phyloP scores from a whole-genome alignment of 2,888 invertebrate genomes.

The Ophion slaviceki region DNA sequence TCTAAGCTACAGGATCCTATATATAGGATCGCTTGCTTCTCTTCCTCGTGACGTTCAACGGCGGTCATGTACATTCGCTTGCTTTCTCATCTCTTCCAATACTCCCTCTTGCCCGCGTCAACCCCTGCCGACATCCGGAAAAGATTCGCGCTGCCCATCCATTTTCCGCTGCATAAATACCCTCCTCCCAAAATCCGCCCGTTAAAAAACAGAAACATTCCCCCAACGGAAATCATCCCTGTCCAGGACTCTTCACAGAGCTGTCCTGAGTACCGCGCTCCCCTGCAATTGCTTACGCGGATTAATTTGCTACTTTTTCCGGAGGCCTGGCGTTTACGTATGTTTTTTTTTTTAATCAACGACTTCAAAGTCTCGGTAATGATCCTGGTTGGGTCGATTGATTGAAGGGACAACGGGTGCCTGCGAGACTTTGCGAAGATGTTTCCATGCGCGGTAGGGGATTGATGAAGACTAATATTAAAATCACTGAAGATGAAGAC shows the following conservation, averaged over 20 bases:
- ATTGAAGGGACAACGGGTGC: slow-evolving; percentile 75
- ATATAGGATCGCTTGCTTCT: slow-evolving; percentile 22
- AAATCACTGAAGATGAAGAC: slow-evolving; percentile 15
- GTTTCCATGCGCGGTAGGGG: slow-evolving; percentile 36
- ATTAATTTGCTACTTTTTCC: slow-evolving; percentile 59
- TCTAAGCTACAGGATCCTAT: slow-evolving; percentile 4
- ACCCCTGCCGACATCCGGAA: slow-evolving; percentile 18
- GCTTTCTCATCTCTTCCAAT: slow-evolving; percentile 41
- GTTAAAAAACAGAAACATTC: slow-evolving; percentile 16
- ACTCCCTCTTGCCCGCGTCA: slow-evolving; percentile 17
- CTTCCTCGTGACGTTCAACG: slow-evolving; percentile 29
- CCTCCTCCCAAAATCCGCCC: slow-evolving; percentile 28
- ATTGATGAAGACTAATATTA: slow-evolving; percentile 19
- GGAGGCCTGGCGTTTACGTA: slow-evolving; percentile 7
- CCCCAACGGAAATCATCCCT: slow-evolving; percentile 40
- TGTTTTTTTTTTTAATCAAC: slow-evolving; percentile 80
- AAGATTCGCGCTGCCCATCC: slow-evolving; percentile 52
- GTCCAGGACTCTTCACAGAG: slow-evolving; percentile 12
- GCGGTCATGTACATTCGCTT: slow-evolving; percentile 7
- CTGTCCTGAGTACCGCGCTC: slow-evolving; percentile 25
- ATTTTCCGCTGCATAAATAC: slow-evolving; percentile 67
- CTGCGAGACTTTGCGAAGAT: slow-evolving; percentile 67
- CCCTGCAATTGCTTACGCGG: slow-evolving; percentile 49
- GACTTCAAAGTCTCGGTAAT: slow-evolving; percentile 79
- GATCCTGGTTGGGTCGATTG: slow-evolving; percentile 72